Evolutionary conservation across 2,113 vertebrate species (phyloP).

Genomic region (Synodontis membranacea): DNA sequence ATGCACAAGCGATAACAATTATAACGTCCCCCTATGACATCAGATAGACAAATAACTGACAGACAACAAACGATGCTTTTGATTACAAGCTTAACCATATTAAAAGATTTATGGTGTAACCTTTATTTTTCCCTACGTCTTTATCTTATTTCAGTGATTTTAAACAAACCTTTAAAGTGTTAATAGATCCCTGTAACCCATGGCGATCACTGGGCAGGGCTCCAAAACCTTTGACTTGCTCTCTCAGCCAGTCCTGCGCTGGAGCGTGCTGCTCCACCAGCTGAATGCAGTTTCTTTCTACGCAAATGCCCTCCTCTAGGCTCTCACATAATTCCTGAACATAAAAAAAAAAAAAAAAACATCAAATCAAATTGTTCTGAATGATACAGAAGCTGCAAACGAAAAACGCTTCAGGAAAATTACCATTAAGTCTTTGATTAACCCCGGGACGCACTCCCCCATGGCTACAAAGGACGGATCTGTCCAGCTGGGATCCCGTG

Average conservation of each 20-base stretch:
- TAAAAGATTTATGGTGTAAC: neutral
- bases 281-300: slow-evolving; percentile 68
- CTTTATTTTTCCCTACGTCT: neutral
- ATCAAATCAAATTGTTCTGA: neutral
- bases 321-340: slow-evolving; percentile 56
- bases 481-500: slow-evolving; percentile 64
- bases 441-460: slow-evolving; percentile 58
- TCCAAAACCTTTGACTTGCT: slow-evolving; percentile 69
- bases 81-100: neutral
- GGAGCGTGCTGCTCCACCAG: slow-evolving; percentile 74
- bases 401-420: slow-evolving; percentile 31
- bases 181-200: slow-evolving; percentile 62
- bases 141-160: neutral
- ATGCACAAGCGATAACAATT: neutral
- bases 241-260: slow-evolving; percentile 75
- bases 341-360: slow-evolving; percentile 23
- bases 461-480: slow-evolving; percentile 58
- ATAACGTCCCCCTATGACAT: neutral
- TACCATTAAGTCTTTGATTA: slow-evolving; percentile 68
- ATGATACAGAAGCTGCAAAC: neutral
- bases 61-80: neutral
- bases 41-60: neutral
- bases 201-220: slow-evolving; percentile 58
- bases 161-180: slow-evolving; percentile 72
- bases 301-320: slow-evolving; percentile 64